Conservation (phyloP, 1,140 invertebrate genomes). For the Leptestheria dahalacensis region DNA sequence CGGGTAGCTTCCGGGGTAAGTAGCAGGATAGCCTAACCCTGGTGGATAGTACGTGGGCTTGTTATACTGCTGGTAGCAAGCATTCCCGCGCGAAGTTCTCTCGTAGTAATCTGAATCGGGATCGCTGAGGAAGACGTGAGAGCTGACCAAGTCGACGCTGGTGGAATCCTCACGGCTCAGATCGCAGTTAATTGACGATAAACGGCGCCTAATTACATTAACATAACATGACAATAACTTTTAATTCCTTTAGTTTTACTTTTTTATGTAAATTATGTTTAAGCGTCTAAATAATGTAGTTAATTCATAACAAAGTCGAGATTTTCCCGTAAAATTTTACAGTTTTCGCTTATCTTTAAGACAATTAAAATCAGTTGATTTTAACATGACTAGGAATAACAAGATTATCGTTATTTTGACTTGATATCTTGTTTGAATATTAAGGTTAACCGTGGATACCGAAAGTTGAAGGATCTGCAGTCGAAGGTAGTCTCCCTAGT, state of each 20-base stretch:
- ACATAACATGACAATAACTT: neutral
- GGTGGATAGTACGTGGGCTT: neutral
- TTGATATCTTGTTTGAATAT: no score
- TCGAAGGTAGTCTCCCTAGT: constrained; percentile 51
- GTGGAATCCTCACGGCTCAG: constrained; percentile 14
- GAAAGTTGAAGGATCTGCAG: constrained; percentile 69
- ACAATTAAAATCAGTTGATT: neutral
- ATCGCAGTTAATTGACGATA: constrained; percentile 11
- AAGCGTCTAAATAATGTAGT: no score
- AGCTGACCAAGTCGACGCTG: neutral
- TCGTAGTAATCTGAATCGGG: constrained; percentile 61
- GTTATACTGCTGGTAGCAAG: constrained; percentile 6
- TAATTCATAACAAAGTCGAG: no score
- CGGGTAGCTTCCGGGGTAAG: neutral
- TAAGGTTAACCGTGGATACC: no score
- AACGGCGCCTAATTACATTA: neutral
- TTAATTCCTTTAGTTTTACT: neutral
- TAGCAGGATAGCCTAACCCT: neutral
- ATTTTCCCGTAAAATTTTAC: no score
- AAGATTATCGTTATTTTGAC: no score
- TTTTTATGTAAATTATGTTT: neutral
- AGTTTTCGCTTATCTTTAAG: no score
- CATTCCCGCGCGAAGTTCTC: constrained; percentile 21
- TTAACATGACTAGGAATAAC: neutral
- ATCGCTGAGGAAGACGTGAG: constrained; percentile 43